Percentiles rank a stretch among this genome's conserved stretches.
Conservation (phyloP, 37 sponge, comb jelly and placozoan species). For the Hormiphora californensis region DNA sequence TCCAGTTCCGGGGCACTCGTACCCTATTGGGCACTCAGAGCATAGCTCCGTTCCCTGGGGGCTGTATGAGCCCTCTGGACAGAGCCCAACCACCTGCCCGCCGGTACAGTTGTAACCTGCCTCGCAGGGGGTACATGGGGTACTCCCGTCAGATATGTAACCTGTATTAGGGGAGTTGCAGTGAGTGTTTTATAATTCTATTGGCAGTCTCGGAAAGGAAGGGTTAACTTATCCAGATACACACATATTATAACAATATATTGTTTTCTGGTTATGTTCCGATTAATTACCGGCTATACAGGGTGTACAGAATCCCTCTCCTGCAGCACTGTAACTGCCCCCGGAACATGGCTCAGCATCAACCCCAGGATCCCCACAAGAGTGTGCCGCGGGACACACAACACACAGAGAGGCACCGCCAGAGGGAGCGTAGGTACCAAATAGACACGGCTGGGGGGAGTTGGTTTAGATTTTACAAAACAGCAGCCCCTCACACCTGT, state of each 20-base stretch:
- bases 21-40: too few relatives aligned
- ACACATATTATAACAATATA: background rate
- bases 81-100: too few relatives aligned
- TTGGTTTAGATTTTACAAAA: background rate
- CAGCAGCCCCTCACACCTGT: background rate
- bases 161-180: too few relatives aligned
- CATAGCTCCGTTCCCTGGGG: too few relatives aligned
- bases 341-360: background rate
- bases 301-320: background rate
- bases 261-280: background rate
- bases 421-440: constrained; percentile 28
- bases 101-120: too few relatives aligned
- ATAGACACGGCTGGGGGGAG: background rate
- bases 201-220: too few relatives aligned
- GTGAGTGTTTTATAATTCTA: too few relatives aligned
- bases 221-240: too few relatives aligned
- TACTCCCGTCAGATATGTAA: too few relatives aligned
- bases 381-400: constrained; percentile 30
- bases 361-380: background rate
- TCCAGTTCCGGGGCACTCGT: too few relatives aligned
- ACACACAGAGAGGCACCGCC: background rate
- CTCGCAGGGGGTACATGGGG: too few relatives aligned
- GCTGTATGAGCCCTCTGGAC: too few relatives aligned
- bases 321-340: background rate
- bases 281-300: background rate